Base-by-base conservation (phyloP, 2,113 vertebrate genomes). In the Ibidorhyncha struthersii region DNA sequence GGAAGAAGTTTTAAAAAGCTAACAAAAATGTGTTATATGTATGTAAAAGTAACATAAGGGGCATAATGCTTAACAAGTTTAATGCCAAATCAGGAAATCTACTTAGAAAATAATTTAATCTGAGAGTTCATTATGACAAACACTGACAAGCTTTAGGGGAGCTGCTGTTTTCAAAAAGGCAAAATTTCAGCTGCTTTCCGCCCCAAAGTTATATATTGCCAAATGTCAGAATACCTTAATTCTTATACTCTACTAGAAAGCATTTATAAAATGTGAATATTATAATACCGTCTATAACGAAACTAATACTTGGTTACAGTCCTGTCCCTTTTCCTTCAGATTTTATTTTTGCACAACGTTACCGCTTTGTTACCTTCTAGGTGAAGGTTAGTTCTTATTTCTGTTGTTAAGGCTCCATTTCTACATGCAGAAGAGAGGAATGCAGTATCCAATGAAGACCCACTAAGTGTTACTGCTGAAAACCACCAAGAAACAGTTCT, bases 91-190 rank as follows among this genome's bases (percentile, higher is more conserved):
- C 70, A 73, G 66, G 81, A 95, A 94, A 96, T 62, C 40, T 61
- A 78, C 79, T 79, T 74, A 52, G 83, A 95, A 95, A 95, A 86
- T 92, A 85, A 97, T 82, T 91, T 76, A 67, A 95, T 85, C 73
- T 36, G 56, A 67, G 86, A 82, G 82, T 41, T 95, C 90, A 66
- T 88, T 47, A 72, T 69, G 89, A 93, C 82, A 90, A 85, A 93
- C 66, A 58, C 38, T 89, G 80, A 93, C 86, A 72, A 89, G 89
- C 69, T 86, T 79, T 29, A 85, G 34, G 55, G 77, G 89, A 91
- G 84, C 53, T 91, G 82, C 78, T 76, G 47, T 13, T 80, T 55
- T 80, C 69, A 76, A 92, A 90, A 76, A 52, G 23, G 69, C 82
- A 82, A 59, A 55, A 86, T 36, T 92, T 86, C 80, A 93, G 27